Evolutionary conservation across 2,888 invertebrate species (phyloP), one percentile per base, ranked within the genome.

Genomic region (Epirrita christyi): DNA sequence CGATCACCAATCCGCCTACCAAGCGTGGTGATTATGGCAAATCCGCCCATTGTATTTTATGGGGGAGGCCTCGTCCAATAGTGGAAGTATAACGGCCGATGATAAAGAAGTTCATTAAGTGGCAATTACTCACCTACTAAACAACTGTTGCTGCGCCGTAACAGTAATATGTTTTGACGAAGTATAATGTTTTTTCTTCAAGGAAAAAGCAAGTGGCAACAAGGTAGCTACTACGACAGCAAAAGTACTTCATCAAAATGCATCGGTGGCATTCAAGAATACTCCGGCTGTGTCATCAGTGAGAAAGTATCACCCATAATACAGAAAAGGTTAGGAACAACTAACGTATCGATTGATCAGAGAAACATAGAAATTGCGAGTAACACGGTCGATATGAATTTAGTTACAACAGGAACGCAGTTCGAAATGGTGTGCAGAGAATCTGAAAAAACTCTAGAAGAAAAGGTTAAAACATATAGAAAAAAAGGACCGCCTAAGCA

Each of bases 211-310:
- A 75, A 61, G 53, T 67, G 68, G 37, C 66, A 57, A 11, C 58
- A 41, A 40, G 53, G 13, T 14, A 67, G 72, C 59, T 77, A 75
- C 64, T 81, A 79, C 58, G 76, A 77, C 10, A 66, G 74, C 29
- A 86, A 81, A 62, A 80, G 49, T 48, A 82, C 79, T 10, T 82
- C 84, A 2, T 82, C 86, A 0, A 87, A 87, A 74, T 85, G 85
- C 57, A 77, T 86, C 0, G 86, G 85, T 28, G 80, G 79, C 21
- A 45, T 68, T 32, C 32, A 72, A 13, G 78, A 81, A 32, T 72
- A 68, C 11, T 68, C 64, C 7, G 71, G 69, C 36, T 63, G 67
- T 36, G 66, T 75, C 0, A 55, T 86, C 7, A 79, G 69, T 28
- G 74, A 80, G 55, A 84, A 85, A 47, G 55, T 87, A 1, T 88